Evolutionary conservation across 2,888 invertebrate species (phyloP).

Genomic region (Tolmerus cingulatus): DNA sequence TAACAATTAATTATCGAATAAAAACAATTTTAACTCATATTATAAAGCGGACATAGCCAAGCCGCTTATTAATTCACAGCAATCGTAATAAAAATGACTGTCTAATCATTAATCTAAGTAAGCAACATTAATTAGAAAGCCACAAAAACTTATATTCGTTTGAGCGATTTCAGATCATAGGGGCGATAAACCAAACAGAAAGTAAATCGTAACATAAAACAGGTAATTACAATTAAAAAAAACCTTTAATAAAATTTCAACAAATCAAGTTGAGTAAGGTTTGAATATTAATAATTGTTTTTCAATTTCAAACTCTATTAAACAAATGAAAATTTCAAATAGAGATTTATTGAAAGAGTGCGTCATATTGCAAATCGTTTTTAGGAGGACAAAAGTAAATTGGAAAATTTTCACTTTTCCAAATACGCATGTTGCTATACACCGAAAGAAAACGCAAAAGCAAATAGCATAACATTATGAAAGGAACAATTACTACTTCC

Average conservation of each 20-base stretch:
- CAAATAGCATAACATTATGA: constrained; percentile 12
- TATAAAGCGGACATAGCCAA: too few species aligned
- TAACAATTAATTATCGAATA: too few species aligned
- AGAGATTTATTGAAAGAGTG: background rate
- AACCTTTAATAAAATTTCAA: background rate
- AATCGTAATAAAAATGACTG: background rate
- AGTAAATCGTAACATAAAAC: background rate
- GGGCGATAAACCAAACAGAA: background rate
- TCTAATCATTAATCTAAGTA: background rate
- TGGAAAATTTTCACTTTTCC: background rate
- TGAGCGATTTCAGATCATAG: background rate
- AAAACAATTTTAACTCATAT: too few species aligned
- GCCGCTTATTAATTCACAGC: too few species aligned
- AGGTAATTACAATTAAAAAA: background rate
- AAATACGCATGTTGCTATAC: background rate
- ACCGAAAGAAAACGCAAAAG: background rate
- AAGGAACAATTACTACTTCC: constrained; percentile 28
- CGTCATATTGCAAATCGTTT: background rate
- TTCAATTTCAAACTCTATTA: background rate
- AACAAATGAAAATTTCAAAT: background rate
- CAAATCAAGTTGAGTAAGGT: background rate
- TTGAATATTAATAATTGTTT: background rate
- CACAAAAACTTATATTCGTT: background rate
- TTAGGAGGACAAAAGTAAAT: background rate
- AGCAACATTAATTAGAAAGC: background rate